Evolutionary conservation across 1,140 invertebrate genomes (phyloP).

Genomic region (Drosophila kepulauana): DNA sequence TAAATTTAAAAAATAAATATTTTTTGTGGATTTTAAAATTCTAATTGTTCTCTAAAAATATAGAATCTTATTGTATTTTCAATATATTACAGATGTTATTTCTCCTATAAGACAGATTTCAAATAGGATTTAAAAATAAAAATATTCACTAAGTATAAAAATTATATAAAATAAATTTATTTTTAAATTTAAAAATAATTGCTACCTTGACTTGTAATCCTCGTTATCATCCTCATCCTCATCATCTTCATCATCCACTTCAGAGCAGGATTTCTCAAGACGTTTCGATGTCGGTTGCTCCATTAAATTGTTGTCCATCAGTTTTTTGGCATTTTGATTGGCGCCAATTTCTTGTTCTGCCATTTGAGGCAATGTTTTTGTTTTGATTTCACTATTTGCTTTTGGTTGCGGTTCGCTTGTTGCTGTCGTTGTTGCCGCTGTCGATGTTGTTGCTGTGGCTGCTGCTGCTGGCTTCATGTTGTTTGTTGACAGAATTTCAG

Average conservation of each 20-base stretch:
- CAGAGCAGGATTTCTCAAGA: slow-evolving; percentile 40
- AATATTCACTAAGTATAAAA: not conserved
- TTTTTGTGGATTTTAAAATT: no score
- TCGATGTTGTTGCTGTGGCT: slow-evolving; percentile 30
- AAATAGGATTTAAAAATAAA: not conserved
- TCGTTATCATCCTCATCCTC: slow-evolving; percentile 67
- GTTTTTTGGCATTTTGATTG: slow-evolving; percentile 49
- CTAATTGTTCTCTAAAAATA: no score
- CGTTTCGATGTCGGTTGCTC: not conserved
- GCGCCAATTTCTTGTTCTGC: slow-evolving; percentile 74
- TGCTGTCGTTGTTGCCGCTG: slow-evolving; percentile 38
- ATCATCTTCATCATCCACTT: slow-evolving; percentile 56
- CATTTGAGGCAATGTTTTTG: slow-evolving; percentile 71
- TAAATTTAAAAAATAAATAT: no score
- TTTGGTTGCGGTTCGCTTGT: slow-evolving; percentile 68
- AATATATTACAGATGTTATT: no score
- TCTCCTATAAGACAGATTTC: no score
- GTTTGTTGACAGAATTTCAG: slow-evolving; percentile 76
- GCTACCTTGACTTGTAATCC: slow-evolving; percentile 51
- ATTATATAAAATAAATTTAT: not conserved
- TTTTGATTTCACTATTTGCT: slow-evolving; percentile 79
- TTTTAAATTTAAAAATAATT: not conserved
- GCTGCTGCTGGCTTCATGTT: slow-evolving; percentile 44
- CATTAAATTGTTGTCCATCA: slow-evolving; percentile 23
- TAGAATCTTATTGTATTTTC: no score